A percentile compares a stretch with the other conserved stretches of the same genome.
These are phyloP conservation scores for Cnemophilus loriae DNA, from an alignment of 2,113 vertebrate genomes.

Conservation along the genomic window DNA sequence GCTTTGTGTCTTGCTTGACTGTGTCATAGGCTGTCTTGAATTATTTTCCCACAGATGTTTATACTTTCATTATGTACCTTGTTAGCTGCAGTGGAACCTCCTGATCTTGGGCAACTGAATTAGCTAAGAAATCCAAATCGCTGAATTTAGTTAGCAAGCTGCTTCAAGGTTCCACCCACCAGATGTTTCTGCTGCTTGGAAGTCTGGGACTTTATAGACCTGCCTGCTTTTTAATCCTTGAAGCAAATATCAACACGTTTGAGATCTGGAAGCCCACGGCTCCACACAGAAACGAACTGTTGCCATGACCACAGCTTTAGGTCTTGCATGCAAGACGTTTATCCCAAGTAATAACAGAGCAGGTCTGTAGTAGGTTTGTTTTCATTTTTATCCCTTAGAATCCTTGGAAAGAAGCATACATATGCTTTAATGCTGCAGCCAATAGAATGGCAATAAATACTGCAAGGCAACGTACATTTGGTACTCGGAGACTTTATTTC, in stretches of 20 bases:
- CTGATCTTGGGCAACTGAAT: slow-evolving; percentile 36
- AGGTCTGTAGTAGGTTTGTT: not conserved
- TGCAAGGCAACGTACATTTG: not conserved
- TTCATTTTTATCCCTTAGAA: slow-evolving; percentile 17
- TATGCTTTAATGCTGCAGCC: not conserved
- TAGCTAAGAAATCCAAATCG: slow-evolving; percentile 55
- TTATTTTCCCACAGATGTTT: slow-evolving; percentile 34
- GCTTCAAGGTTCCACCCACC: slow-evolving; percentile 42
- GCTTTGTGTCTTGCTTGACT: slow-evolving; percentile 13
- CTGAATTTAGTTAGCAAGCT: slow-evolving; percentile 26
- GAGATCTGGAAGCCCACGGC: slow-evolving; percentile 53
- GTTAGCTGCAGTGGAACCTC: slow-evolving; percentile 34
- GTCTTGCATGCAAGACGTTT: not conserved
- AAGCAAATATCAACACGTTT: slow-evolving; percentile 72
- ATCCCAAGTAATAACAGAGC: not conserved
- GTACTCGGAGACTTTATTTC: not conserved
- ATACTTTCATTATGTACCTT: not conserved
- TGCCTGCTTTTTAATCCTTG: slow-evolving; percentile 69
- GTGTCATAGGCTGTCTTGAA: not conserved
- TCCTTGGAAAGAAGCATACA: not conserved
- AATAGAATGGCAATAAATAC: not conserved
- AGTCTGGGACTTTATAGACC: slow-evolving; percentile 40
- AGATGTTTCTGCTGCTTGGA: slow-evolving; percentile 67
- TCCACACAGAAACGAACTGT: slow-evolving; percentile 39
- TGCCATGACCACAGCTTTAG: slow-evolving; percentile 58